Conservation (phyloP, 1,140 invertebrate species). For the Drosophila ironensis region DNA sequence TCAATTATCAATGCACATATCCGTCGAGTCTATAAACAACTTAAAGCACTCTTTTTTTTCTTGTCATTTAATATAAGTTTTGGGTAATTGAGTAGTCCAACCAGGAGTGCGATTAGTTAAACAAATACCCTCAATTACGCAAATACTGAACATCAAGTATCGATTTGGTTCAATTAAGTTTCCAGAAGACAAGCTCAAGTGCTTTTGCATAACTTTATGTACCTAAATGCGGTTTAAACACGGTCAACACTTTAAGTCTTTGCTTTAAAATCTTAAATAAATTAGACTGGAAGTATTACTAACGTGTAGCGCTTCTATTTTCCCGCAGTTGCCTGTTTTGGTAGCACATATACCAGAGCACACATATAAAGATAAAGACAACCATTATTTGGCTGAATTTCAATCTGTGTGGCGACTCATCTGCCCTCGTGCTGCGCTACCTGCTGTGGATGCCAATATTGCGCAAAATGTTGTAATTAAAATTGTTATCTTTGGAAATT, state of each 20-base stretch:
- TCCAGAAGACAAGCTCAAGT: too few relatives aligned
- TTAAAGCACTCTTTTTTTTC: too few relatives aligned
- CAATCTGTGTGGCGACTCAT: background rate
- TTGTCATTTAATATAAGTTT: too few relatives aligned
- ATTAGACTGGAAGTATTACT: background rate
- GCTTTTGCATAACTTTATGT: too few relatives aligned
- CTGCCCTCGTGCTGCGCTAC: background rate
- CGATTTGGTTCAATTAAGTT: background rate
- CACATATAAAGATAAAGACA: too few relatives aligned
- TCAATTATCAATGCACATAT: background rate
- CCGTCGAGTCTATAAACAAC: too few relatives aligned
- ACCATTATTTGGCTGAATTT: background rate
- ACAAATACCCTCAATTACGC: background rate
- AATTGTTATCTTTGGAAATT: conserved; percentile 59
- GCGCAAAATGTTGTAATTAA: conserved; percentile 63
- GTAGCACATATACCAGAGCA: too few relatives aligned
- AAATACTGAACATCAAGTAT: background rate
- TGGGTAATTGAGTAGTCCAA: too few relatives aligned
- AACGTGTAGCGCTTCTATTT: too few relatives aligned
- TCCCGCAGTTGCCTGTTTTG: too few relatives aligned
- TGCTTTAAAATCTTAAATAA: background rate
- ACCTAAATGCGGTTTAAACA: too few relatives aligned
- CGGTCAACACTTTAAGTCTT: background rate
- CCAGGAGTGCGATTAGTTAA: too few relatives aligned
- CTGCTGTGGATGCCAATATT: conserved; percentile 41